phyloP scores from a whole-genome alignment of 2,113 vertebrate species.

The Phocoena sinus region DNA sequence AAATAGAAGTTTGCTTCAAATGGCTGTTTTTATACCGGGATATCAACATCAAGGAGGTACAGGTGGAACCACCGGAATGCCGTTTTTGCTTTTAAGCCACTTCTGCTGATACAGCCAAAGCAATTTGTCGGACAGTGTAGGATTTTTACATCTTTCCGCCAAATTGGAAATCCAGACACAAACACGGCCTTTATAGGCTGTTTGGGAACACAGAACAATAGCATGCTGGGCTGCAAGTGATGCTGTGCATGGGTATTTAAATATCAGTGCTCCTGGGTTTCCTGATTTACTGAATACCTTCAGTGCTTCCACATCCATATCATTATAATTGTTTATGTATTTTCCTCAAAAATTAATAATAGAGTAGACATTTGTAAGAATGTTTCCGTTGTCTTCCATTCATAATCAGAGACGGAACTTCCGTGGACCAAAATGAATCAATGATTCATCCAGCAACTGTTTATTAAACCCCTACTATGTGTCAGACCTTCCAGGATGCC shows the following conservation, averaged over 20 bases:
- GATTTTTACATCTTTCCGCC: neutral
- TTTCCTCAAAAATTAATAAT: neutral
- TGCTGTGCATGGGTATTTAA: accelerated
- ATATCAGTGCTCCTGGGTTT: neutral
- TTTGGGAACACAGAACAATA: neutral
- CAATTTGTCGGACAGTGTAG: neutral
- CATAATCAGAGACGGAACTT: neutral
- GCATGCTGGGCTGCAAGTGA: too few species aligned
- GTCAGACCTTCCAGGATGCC: neutral
- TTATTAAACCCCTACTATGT: neutral
- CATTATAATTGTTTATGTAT: neutral
- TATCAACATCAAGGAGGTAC: neutral
- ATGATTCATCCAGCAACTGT: neutral
- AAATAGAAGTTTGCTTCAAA: neutral
- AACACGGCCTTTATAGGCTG: neutral
- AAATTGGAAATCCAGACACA: neutral
- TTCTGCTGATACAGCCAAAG: neutral
- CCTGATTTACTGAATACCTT: neutral
- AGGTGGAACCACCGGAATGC: neutral
- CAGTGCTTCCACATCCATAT: neutral
- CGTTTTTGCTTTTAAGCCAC: constrained; percentile 2
- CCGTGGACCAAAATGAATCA: neutral
- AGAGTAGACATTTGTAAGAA: neutral
- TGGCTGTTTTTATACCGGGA: neutral
- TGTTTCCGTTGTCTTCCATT: neutral